These are phyloP conservation scores for Alouatta palliata DNA, from an alignment of 2,113 vertebrate genomes.

Conservation along the genomic window DNA sequence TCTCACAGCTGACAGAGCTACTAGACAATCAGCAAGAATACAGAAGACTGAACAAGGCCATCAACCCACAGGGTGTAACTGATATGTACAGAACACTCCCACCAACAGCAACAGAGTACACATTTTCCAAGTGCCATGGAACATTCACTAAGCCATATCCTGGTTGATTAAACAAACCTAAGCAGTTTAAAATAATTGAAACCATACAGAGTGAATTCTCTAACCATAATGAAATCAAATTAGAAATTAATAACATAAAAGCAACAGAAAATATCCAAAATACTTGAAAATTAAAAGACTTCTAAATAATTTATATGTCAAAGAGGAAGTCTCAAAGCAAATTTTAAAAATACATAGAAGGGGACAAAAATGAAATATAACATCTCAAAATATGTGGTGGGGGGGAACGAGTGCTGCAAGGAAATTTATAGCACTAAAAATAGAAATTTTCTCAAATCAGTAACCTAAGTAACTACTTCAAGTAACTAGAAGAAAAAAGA, in stretches of 20 bases:
- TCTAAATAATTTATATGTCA: not conserved
- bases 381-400: not conserved
- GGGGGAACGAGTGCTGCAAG: not conserved
- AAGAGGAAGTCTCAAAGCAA: not conserved
- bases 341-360: not conserved
- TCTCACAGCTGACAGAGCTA: not conserved
- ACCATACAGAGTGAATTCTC: not conserved
- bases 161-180: not conserved
- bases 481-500: not conserved
- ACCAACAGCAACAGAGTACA: not conserved
- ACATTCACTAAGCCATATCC: not conserved
- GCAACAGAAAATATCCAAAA: not conserved
- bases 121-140: not conserved
- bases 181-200: not conserved
- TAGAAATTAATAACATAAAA: not conserved
- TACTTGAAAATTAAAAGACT: not conserved
- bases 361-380: not conserved
- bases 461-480: not conserved
- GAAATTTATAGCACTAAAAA: not conserved
- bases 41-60: not conserved
- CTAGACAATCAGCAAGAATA: not conserved
- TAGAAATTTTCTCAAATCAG: not conserved
- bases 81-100: not conserved
- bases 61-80: too few relatives aligned
- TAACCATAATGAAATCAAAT: not conserved